These are phyloP conservation scores for Clamator glandarius DNA, from an alignment of 2,797 vertebrate species.

Conservation along the genomic window DNA sequence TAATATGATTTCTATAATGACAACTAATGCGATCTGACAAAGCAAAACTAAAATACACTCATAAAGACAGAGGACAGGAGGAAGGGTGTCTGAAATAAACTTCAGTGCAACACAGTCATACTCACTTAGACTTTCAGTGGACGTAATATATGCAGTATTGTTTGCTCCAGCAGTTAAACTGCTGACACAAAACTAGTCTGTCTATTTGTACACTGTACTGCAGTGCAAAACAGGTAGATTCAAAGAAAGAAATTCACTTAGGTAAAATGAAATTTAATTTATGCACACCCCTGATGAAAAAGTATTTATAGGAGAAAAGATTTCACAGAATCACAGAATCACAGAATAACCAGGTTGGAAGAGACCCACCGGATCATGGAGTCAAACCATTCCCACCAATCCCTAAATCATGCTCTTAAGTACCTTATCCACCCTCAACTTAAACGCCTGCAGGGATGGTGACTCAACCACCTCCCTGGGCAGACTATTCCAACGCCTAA, in stretches of 20 bases:
- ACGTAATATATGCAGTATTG: background rate
- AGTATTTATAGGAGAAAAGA: background rate
- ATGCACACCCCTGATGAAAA: background rate
- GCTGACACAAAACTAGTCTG: background rate
- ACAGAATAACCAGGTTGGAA: too few relatives aligned
- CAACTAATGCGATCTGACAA: background rate
- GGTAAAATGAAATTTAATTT: background rate
- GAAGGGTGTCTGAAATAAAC: background rate
- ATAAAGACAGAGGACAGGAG: background rate
- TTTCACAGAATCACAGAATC: too few relatives aligned
- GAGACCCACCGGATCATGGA: too few relatives aligned
- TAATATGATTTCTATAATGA: background rate
- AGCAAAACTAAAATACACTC: background rate
- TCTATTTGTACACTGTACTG: background rate
- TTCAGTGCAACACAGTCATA: background rate
- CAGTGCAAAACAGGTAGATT: background rate
- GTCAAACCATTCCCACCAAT: too few relatives aligned
- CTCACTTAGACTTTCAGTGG: background rate
- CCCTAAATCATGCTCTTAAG: too few relatives aligned
- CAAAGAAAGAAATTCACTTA: background rate
- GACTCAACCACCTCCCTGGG: too few relatives aligned
- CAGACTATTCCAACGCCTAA: too few relatives aligned
- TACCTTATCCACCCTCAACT: too few relatives aligned
- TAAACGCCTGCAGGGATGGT: too few relatives aligned
- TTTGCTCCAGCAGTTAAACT: background rate